Evolutionary conservation across 2,113 vertebrate genomes (phyloP), one percentile per base, ranked within the genome.

Genomic region (Isurus oxyrinchus): DNA sequence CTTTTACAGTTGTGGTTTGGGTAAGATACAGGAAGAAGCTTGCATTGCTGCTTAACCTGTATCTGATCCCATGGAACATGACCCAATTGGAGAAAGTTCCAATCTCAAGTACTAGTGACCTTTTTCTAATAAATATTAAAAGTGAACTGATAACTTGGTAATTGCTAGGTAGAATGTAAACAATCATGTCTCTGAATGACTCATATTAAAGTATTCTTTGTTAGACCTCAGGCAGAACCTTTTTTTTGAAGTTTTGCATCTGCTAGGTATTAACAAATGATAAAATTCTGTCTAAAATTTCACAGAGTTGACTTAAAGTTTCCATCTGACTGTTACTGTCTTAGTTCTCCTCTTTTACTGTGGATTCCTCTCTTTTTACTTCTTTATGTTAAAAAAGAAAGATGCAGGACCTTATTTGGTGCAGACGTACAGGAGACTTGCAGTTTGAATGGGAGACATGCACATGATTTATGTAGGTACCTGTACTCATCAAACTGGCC

Each of bases 191-290:
- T 72, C 44, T 53, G 94, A 76, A 95, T 95, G 94, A 95, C 67
- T 95, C 23, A 95, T 27, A 76, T 21, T 53, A 76, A 25, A 95
- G 44, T 69, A 72, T 95, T 44, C 94, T 95, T 72, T 72, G 94
- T 95, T 95, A 72, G 67, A 95, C 49, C 49, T 10, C 94, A 95
- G 63, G 66, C 63, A 31, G 66, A 31, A 49, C 49, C 27, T 95
- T 55, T 93, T 95, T 35, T 95, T 95, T 27, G 44, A 72, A 76
- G 66, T 69, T 31, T 49, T 95, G 67, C 94, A 95, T 95, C 94
- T 95, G 94, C 94, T 95, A 14, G 94, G 94, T 95, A 95, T 95
- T 95, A 95, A 76, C 94, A 95, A 95, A 95, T 95, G 94, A 95
- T 95, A 95, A 95, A 72, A 95, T 76, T 55, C 94, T 72, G 94